Percentiles rank a stretch among this genome's conserved stretches.
Evolutionary conservation across 1,140 invertebrate species (phyloP).

Genomic region (Drosophila funebris): DNA sequence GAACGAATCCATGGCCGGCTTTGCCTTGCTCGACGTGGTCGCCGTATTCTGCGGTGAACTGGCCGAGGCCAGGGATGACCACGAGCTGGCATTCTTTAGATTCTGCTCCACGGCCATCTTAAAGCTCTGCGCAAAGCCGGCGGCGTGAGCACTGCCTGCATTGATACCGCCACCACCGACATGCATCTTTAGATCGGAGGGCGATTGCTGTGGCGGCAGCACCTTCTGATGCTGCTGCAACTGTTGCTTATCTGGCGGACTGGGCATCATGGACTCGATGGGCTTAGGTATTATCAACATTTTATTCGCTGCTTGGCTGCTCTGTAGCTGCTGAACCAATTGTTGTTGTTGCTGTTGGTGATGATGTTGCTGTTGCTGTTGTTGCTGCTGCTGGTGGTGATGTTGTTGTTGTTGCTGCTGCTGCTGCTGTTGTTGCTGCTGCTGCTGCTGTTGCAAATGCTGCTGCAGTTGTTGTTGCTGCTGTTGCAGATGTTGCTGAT

Average conservation of each 20-base stretch:
- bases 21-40: conserved; percentile 86
- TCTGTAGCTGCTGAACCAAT: conserved; percentile 59
- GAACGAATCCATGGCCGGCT: conserved; percentile 89
- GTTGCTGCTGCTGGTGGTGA: conserved; percentile 38
- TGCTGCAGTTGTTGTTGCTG: conserved; percentile 22
- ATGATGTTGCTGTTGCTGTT: conserved; percentile 33
- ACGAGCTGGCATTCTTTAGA: conserved; percentile 95
- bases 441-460: conserved; percentile 18
- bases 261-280: conserved; percentile 86
- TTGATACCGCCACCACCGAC: conserved; percentile 13
- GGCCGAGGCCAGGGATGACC: conserved; percentile 94
- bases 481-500: conserved; percentile 62
- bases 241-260: conserved; percentile 84
- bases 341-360: conserved; percentile 42
- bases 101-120: conserved; percentile 90
- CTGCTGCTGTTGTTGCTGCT: conserved; percentile 45
- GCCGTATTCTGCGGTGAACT: conserved; percentile 88
- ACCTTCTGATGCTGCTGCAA: conserved; percentile 51
- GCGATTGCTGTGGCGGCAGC: conserved; percentile 71
- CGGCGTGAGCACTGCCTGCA: conserved; percentile 51
- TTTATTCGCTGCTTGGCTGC: conserved; percentile 85
- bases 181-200: conserved; percentile 80
- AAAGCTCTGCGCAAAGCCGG: conserved; percentile 88
- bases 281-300: conserved; percentile 86
- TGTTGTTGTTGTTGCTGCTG: conserved; percentile 71